Evolutionary conservation across 2,113 vertebrate genomes (phyloP).

Genomic region (Cettia cetti): DNA sequence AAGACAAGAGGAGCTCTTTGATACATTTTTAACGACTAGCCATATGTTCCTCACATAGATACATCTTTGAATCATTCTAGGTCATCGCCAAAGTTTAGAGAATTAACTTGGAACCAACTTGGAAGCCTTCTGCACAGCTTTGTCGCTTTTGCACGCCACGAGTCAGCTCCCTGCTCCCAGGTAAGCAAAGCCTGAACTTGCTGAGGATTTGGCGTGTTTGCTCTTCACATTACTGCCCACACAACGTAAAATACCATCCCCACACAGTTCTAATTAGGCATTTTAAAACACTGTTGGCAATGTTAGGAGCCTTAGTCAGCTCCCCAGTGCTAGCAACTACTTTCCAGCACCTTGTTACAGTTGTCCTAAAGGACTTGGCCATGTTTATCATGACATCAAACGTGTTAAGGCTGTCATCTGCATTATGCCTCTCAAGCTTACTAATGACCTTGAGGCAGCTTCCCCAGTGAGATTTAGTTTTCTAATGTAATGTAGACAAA

Average conservation of each 20-base stretch:
- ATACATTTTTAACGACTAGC: conserved; percentile 56
- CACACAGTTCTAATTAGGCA: not conserved
- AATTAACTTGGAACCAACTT: conserved; percentile 55
- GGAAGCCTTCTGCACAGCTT: not conserved
- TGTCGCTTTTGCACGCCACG: not conserved
- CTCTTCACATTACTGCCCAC: not conserved
- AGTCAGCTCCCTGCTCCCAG: not conserved
- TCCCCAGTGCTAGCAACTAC: not conserved
- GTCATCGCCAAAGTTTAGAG: conserved; percentile 58
- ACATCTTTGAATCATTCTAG: conserved; percentile 54
- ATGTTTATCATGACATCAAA: not conserved
- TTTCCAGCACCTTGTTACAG: not conserved
- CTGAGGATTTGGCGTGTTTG: not conserved
- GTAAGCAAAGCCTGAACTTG: not conserved
- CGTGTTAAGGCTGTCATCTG: not conserved
- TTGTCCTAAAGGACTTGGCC: not conserved
- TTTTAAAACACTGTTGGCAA: not conserved
- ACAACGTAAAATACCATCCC: not conserved
- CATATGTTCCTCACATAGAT: conserved; percentile 49
- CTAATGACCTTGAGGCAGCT: not conserved
- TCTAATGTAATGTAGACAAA: not conserved
- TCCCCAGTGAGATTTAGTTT: not conserved
- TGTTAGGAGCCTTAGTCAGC: not conserved
- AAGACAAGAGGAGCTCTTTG: not conserved
- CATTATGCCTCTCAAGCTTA: not conserved